These are phyloP conservation scores for Denticeps clupeoides DNA, from an alignment of 2,797 vertebrate species.

Conservation along the genomic window DNA sequence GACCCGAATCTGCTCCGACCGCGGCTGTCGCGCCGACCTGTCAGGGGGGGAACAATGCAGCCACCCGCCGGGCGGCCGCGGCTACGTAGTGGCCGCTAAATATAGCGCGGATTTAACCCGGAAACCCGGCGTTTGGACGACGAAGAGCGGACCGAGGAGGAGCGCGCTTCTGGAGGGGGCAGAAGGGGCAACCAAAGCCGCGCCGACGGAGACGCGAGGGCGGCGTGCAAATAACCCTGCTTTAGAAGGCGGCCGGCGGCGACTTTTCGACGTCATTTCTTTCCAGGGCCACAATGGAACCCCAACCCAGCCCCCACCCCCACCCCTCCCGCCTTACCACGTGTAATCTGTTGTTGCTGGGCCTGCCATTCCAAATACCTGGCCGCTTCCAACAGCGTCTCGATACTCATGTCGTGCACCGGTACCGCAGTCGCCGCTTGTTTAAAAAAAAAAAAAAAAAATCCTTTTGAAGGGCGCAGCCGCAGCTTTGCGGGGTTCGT, in stretches of 20 bases:
- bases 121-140: slow-evolving; percentile 38
- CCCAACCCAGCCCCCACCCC: slow-evolving; percentile 1
- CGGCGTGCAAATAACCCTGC: too few relatives aligned
- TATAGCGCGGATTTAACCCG: slow-evolving; percentile 33
- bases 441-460: slow-evolving; percentile 10
- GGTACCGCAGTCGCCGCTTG: slow-evolving; percentile 27
- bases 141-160: slow-evolving; percentile 17
- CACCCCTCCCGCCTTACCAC: slow-evolving; percentile 67
- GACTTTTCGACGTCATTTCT: too few relatives aligned
- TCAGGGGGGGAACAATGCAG: slow-evolving; percentile 18
- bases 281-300: neutral
- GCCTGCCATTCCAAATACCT: slow-evolving; percentile 94
- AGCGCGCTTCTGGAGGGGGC: too few relatives aligned
- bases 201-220: too few relatives aligned
- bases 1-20: too few relatives aligned
- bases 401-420: slow-evolving; percentile 86
- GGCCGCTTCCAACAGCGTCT: slow-evolving; percentile 90
- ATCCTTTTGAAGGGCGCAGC: slow-evolving; percentile 9
- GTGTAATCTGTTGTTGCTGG: slow-evolving; percentile 89
- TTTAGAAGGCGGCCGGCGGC: too few relatives aligned
- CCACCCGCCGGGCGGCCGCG: slow-evolving; percentile 25
- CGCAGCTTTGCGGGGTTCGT: neutral
- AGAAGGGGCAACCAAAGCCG: too few relatives aligned
- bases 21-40: too few relatives aligned
- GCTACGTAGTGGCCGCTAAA: slow-evolving; percentile 46